Evolutionary conservation across 2,888 invertebrate species (phyloP).

Genomic region (Saturnia pavonia): DNA sequence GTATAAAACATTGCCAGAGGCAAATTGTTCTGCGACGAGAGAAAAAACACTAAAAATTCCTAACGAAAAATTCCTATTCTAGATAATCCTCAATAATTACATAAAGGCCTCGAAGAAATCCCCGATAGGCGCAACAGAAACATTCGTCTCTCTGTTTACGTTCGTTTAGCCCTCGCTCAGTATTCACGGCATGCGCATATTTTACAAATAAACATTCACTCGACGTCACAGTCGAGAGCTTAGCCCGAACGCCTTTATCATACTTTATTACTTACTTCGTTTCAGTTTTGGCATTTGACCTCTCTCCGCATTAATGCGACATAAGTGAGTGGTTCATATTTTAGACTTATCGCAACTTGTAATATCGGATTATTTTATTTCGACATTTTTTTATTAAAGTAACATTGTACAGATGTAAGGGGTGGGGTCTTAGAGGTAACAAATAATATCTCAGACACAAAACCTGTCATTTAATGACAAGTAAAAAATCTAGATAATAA

Average conservation of each 20-base stretch:
- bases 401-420: neutral
- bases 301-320: neutral
- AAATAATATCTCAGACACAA: too few relatives aligned
- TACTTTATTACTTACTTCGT: constrained; percentile 19
- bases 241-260: constrained; percentile 12
- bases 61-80: constrained; percentile 18
- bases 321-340: constrained; percentile 20
- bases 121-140: constrained; percentile 20
- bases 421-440: too few relatives aligned
- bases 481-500: too few relatives aligned
- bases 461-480: too few relatives aligned
- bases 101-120: constrained; percentile 15
- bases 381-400: constrained; percentile 22
- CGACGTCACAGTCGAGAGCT: constrained; percentile 8
- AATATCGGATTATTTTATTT: neutral
- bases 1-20: neutral
- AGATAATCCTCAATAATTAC: constrained; percentile 13
- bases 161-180: constrained; percentile 10
- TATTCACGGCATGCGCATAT: constrained; percentile 21
- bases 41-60: neutral
- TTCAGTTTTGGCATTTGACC: constrained; percentile 19
- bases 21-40: neutral
- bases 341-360: constrained; percentile 26
- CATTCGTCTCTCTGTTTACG: constrained; percentile 3
- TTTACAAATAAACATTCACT: constrained; percentile 16